A percentile compares a stretch with the other conserved stretches of the same genome.
Evolutionary conservation across 2,113 vertebrate genomes (phyloP).

Genomic region (Hystrix brachyura): DNA sequence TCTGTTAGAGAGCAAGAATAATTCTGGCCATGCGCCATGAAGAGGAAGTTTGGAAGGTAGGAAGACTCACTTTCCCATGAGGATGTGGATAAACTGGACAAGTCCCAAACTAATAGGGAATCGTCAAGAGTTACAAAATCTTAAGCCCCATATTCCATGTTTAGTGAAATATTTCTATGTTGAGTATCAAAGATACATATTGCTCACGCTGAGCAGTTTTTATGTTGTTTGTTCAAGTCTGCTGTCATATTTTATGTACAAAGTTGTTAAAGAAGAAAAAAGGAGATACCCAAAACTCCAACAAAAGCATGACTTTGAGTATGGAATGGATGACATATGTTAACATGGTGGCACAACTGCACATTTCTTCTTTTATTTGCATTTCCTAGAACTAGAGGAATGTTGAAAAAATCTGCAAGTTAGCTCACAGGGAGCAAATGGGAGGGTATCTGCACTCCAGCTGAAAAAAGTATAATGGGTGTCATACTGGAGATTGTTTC

Average conservation of each 20-base stretch:
- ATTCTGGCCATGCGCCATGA: not conserved
- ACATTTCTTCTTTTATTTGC: conserved; percentile 77
- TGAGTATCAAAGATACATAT: not conserved
- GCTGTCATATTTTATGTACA: not conserved
- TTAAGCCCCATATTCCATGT: not conserved
- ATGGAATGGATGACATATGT: conserved; percentile 71
- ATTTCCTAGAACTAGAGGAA: conserved; percentile 75
- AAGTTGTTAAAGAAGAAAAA: not conserved
- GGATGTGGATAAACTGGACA: not conserved
- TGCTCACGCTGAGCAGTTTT: not conserved
- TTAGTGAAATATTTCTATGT: not conserved
- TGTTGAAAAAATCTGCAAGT: conserved; percentile 60
- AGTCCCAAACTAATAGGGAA: not conserved
- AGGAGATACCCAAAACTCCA: not conserved
- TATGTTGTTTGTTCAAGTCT: not conserved
- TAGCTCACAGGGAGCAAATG: conserved; percentile 66
- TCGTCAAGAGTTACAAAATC: not conserved
- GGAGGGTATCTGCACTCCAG: conserved; percentile 76
- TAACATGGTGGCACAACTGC: conserved; percentile 62
- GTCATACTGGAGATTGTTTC: conserved; percentile 64
- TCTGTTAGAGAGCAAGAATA: not conserved
- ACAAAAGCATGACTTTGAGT: conserved; percentile 15
- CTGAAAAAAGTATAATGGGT: conserved; percentile 68
- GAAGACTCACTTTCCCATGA: not conserved
- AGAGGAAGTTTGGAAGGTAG: not conserved